Evolutionary conservation across 2,797 vertebrate species (phyloP).

Genomic region (Myiothlypis chrysogaster): DNA sequence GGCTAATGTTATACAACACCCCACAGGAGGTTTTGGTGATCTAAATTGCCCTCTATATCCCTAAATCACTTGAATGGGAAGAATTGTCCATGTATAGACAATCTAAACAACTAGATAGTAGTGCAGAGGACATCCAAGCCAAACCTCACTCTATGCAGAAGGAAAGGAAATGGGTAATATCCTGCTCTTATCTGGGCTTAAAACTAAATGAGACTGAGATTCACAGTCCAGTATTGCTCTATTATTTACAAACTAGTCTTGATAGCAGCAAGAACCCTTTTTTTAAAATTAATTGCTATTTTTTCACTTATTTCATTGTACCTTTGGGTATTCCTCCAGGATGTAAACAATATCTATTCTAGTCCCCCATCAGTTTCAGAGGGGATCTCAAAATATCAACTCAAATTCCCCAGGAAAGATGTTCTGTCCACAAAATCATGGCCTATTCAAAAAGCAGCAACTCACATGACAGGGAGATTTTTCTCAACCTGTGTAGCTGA

Average conservation of each 20-base stretch:
- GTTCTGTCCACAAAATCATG: not conserved
- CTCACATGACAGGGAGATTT: not conserved
- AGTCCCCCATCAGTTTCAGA: not conserved
- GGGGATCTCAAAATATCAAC: not conserved
- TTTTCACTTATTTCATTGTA: not conserved
- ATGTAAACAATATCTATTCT: not conserved
- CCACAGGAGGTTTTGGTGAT: not conserved
- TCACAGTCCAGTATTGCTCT: not conserved
- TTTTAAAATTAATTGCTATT: not conserved
- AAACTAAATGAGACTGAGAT: not conserved
- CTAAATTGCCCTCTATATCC: not conserved
- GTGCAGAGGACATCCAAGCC: fast-evolving
- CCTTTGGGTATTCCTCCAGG: not conserved
- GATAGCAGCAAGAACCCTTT: not conserved
- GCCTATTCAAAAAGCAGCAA: not conserved
- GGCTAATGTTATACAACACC: not conserved
- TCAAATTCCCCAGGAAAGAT: not conserved
- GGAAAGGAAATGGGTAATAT: not conserved
- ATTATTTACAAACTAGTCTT: not conserved
- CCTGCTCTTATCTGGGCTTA: not conserved
- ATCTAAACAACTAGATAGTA: not conserved
- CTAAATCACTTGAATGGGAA: not conserved
- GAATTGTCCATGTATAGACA: not conserved
- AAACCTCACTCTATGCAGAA: not conserved
- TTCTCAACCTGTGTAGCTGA: not conserved